A percentile compares a stretch with the other conserved stretches of the same genome.
Evolutionary conservation across 2,113 vertebrate genomes (phyloP).

Genomic region (Lampris incognitus): DNA sequence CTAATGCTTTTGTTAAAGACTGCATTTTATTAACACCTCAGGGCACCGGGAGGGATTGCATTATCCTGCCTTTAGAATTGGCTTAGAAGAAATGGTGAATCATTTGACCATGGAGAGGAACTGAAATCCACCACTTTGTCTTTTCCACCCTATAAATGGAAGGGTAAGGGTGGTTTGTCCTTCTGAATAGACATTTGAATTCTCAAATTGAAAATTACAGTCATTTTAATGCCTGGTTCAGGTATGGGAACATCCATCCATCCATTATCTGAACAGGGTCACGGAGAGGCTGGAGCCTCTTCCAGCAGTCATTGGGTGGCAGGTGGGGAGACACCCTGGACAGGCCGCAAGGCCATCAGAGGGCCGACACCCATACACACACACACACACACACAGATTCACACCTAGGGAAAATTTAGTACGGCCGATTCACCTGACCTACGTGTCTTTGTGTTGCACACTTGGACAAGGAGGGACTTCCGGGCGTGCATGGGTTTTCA

Average conservation of each 20-base stretch:
- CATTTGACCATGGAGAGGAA: conserved; percentile 54
- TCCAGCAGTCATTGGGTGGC: too few relatives aligned
- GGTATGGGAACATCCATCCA: not conserved
- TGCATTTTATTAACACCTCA: conserved; percentile 29
- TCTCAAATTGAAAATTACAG: not conserved
- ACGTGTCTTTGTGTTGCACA: too few relatives aligned
- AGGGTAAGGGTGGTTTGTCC: not conserved
- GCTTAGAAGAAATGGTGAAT: conserved; percentile 27
- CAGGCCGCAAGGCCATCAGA: too few relatives aligned
- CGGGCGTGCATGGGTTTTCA: too few relatives aligned
- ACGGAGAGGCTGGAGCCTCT: too few relatives aligned
- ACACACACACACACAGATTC: too few relatives aligned
- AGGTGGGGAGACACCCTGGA: too few relatives aligned
- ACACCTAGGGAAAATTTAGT: too few relatives aligned
- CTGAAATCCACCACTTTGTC: conserved; percentile 13
- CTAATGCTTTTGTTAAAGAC: conserved; percentile 34
- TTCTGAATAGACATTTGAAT: not conserved
- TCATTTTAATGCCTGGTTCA: not conserved
- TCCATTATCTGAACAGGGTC: too few relatives aligned
- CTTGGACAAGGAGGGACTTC: too few relatives aligned
- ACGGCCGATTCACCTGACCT: too few relatives aligned
- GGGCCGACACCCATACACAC: too few relatives aligned
- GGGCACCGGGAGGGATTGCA: conserved; percentile 26
- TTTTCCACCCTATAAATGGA: conserved; percentile 27
- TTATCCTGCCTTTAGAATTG: conserved; percentile 35